phyloP scores from a whole-genome alignment of 2,797 vertebrate genomes.

The Buphagus erythrorhynchus region DNA sequence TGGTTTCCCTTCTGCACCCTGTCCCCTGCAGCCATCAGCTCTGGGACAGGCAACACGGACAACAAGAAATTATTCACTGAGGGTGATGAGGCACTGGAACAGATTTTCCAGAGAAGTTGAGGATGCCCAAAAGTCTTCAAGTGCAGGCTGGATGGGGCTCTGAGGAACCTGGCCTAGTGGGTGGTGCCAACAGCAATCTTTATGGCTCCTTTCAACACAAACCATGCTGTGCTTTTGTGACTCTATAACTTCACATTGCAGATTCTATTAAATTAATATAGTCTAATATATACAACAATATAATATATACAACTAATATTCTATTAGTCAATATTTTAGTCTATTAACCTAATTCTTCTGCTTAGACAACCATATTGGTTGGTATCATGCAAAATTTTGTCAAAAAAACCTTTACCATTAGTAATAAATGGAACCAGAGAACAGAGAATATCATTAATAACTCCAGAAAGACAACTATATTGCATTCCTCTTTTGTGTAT shows the following conservation, averaged over 20 bases:
- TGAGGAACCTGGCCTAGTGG: not conserved
- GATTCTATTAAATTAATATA: not conserved
- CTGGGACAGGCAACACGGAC: too few relatives aligned
- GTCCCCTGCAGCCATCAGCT: not conserved
- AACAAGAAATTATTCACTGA: not conserved
- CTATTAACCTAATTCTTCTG: not conserved
- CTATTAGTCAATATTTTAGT: not conserved
- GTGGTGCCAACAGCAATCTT: not conserved
- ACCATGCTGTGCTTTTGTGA: not conserved
- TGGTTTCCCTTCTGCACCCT: not conserved
- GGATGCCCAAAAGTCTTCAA: not conserved
- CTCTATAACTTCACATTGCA: not conserved
- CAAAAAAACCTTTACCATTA: not conserved
- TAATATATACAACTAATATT: not conserved
- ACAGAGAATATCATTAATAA: not conserved
- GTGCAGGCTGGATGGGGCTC: not conserved
- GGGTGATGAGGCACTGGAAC: not conserved
- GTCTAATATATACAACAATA: not conserved
- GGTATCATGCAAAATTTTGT: not conserved
- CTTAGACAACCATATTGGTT: not conserved
- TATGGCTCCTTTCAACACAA: not conserved
- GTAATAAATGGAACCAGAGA: not conserved
- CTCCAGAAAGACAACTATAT: not conserved
- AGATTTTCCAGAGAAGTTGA: not conserved
- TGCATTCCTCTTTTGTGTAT: not conserved